phyloP scores from a whole-genome alignment of 1,140 invertebrate species.

The Penaeus indicus region DNA sequence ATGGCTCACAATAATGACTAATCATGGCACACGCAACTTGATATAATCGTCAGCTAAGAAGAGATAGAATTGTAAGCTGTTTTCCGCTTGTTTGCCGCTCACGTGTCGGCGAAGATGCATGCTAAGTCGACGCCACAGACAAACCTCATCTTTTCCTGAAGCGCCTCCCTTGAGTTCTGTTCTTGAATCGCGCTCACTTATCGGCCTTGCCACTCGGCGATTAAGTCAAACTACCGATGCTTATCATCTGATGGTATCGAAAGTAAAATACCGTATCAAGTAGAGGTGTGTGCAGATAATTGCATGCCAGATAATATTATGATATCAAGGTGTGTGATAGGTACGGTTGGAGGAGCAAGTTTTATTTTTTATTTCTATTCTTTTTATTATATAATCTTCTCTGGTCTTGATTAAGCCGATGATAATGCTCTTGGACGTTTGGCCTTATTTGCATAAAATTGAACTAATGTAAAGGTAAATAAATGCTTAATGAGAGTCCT shows the following conservation, averaged over 20 bases:
- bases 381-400: background rate
- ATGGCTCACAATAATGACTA: background rate
- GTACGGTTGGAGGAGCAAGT: background rate
- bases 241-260: slow-evolving; percentile 42
- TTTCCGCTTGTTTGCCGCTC: too few species aligned
- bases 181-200: too few species aligned
- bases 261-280: slow-evolving; percentile 32
- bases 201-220: too few species aligned
- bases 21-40: background rate
- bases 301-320: slow-evolving; percentile 36
- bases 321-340: slow-evolving; percentile 19
- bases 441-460: slow-evolving; percentile 14
- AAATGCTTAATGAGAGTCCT: too few species aligned
- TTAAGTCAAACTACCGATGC: background rate
- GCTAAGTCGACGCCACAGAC: too few species aligned
- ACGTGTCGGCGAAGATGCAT: too few species aligned
- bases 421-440: background rate
- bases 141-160: too few species aligned
- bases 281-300: slow-evolving; percentile 19
- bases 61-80: too few species aligned
- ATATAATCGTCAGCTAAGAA: too few species aligned
- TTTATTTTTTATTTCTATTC: background rate
- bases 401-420: background rate
- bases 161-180: too few species aligned
- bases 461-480: too few species aligned